Conservation (phyloP, 2,888 invertebrate species). For the Habroteleia sp. region DNA sequence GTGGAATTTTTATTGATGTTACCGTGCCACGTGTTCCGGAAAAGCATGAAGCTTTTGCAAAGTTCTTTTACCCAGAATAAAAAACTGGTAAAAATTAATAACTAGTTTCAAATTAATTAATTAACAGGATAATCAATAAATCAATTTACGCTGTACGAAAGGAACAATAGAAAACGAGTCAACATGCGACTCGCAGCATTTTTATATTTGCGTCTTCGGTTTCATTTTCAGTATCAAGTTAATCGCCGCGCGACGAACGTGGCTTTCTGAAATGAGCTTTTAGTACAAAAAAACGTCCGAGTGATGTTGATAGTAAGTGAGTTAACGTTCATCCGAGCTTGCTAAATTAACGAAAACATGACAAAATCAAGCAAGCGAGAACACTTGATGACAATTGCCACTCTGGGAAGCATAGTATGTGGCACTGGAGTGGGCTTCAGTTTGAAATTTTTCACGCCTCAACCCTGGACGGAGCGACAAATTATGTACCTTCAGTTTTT, state of each 20-base stretch:
- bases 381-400: slow-evolving; percentile 46
- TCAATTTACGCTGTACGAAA: too few species aligned
- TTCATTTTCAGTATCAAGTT: slow-evolving; percentile 42
- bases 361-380: slow-evolving; percentile 25
- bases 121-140: too few species aligned
- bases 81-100: too few species aligned
- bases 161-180: too few species aligned
- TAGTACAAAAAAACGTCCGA: background rate
- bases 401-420: slow-evolving; percentile 67
- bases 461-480: slow-evolving; percentile 88
- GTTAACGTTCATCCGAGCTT: too few species aligned
- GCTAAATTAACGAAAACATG: slow-evolving; percentile 15
- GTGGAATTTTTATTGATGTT: too few species aligned
- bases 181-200: slow-evolving; percentile 5
- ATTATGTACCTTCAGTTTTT: slow-evolving; percentile 97
- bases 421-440: slow-evolving; percentile 70
- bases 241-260: slow-evolving; percentile 24
- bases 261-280: background rate
- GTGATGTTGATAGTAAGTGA: too few species aligned
- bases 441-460: slow-evolving; percentile 70
- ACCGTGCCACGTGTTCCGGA: too few species aligned
- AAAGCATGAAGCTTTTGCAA: too few species aligned
- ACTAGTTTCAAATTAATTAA: too few species aligned
- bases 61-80: too few species aligned
- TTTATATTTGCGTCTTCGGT: slow-evolving; percentile 39